phyloP scores from a whole-genome alignment of 2,113 vertebrate species.

The Sinosuthora webbiana region DNA sequence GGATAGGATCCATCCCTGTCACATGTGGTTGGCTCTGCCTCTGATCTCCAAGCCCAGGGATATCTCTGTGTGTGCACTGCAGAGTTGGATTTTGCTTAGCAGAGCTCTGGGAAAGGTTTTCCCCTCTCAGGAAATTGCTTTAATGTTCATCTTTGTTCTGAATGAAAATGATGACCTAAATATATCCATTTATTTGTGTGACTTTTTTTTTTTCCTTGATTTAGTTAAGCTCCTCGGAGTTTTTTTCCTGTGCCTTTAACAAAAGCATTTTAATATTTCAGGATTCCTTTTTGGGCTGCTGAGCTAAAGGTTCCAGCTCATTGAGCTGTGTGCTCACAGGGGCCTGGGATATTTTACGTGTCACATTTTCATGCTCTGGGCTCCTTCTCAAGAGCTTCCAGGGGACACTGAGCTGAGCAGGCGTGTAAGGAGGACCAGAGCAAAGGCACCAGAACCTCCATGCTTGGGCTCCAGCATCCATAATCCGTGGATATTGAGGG shows the following conservation, averaged over 20 bases:
- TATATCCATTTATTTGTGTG: background rate
- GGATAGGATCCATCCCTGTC: background rate
- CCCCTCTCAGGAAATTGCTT: background rate
- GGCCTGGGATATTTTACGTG: background rate
- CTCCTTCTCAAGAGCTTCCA: background rate
- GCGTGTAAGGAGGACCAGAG: background rate
- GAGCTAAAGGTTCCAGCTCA: constrained; percentile 25
- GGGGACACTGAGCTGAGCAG: background rate
- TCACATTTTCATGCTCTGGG: background rate
- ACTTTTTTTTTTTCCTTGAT: background rate
- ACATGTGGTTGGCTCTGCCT: background rate
- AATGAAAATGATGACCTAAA: background rate
- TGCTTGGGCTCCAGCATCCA: background rate
- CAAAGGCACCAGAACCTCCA: background rate
- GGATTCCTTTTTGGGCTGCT: background rate
- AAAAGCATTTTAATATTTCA: background rate
- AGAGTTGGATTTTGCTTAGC: background rate
- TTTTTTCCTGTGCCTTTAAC: background rate
- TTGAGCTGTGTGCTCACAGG: background rate
- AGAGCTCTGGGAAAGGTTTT: background rate
- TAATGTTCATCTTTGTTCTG: background rate
- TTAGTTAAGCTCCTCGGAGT: background rate
- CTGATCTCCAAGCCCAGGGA: background rate
- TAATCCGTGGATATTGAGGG: background rate
- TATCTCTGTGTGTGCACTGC: background rate